These are phyloP conservation scores for Reticulitermes speratus DNA, from an alignment of 1,140 invertebrate genomes.

Conservation along the genomic window DNA sequence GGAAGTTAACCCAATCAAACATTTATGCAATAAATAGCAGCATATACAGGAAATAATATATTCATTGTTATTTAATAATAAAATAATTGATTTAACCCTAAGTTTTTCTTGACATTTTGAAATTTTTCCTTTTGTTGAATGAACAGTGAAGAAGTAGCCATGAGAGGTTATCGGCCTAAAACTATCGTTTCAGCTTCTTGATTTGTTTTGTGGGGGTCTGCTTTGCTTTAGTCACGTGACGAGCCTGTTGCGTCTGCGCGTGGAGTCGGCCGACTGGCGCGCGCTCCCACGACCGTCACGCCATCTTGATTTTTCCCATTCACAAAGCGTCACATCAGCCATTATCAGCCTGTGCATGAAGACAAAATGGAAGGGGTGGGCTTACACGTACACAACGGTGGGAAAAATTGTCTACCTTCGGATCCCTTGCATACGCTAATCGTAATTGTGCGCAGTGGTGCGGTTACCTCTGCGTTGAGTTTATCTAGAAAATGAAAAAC, in stretches of 20 bases:
- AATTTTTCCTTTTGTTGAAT: background rate
- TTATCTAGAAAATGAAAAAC: no score
- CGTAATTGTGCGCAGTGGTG: background rate
- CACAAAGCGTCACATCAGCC: conserved; percentile 1
- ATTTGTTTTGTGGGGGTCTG: background rate
- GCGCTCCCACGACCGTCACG: conserved; percentile 14
- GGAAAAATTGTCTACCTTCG: background rate
- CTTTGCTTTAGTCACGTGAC: background rate
- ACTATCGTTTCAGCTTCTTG: background rate
- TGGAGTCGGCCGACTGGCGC: conserved; percentile 6
- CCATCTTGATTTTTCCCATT: conserved; percentile 18
- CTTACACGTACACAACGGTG: background rate
- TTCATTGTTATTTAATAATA: background rate
- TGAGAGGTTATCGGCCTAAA: background rate
- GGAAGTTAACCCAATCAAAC: background rate
- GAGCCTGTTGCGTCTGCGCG: background rate
- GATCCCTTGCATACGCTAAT: background rate
- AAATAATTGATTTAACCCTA: background rate
- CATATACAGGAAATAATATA: background rate
- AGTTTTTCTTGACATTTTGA: background rate
- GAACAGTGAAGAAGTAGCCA: background rate
- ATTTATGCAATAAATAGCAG: background rate
- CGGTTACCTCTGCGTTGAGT: background rate
- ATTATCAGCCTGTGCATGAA: background rate
- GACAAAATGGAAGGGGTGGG: background rate